A percentile compares a stretch with the other conserved stretches of the same genome.
phyloP scores from a whole-genome alignment of 2,797 vertebrate species.

The Oreortyx pictus region DNA sequence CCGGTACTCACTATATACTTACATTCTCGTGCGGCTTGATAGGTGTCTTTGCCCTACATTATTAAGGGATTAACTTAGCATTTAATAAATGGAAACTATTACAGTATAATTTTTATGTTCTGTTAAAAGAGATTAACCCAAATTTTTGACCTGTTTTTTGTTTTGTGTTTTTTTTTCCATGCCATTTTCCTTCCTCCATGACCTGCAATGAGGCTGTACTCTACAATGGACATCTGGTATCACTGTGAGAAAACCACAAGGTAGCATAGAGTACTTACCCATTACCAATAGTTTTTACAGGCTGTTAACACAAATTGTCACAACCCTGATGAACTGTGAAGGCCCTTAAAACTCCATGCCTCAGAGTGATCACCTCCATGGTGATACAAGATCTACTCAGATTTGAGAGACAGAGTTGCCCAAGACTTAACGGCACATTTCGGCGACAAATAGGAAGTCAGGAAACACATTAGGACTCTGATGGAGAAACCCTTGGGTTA shows the following conservation, averaged over 20 bases:
- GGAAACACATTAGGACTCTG: neutral
- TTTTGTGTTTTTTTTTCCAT: neutral
- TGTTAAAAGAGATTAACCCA: slow-evolving; percentile 43
- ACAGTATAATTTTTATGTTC: neutral
- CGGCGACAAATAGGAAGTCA: neutral
- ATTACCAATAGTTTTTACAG: neutral
- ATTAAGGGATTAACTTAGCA: slow-evolving; percentile 7
- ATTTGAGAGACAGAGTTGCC: neutral
- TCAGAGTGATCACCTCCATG: neutral
- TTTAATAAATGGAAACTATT: slow-evolving; percentile 31
- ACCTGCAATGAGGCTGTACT: neutral
- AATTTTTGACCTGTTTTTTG: neutral
- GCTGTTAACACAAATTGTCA: neutral
- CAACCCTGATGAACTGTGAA: neutral
- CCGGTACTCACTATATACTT: neutral
- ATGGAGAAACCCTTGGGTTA: neutral
- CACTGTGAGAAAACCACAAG: neutral
- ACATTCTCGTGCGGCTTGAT: neutral
- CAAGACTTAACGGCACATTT: neutral
- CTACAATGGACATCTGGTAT: neutral
- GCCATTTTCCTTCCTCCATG: neutral
- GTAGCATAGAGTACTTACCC: neutral
- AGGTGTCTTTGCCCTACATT: slow-evolving; percentile 22
- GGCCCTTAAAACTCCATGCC: neutral
- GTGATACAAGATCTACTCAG: neutral